Conservation (phyloP, 2,113 vertebrate species). For the Trematomus loennbergii region DNA sequence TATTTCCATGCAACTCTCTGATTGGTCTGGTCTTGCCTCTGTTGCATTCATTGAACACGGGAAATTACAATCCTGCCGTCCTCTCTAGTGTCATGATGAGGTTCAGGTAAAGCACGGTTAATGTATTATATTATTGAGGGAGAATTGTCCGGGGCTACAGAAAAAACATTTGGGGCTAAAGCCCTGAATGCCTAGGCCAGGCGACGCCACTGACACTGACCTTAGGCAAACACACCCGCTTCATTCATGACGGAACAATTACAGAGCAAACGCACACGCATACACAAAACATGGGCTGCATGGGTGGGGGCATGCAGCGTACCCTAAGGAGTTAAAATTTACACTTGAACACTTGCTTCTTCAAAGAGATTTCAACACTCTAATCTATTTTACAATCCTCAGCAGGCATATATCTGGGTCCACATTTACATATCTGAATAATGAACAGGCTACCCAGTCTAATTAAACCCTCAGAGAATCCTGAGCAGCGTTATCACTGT, state of each 20-base stretch:
- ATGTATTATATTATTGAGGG: no score
- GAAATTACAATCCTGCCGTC: no score
- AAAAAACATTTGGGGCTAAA: no score
- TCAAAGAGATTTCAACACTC: slow-evolving; percentile 59
- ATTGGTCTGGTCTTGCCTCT: no score
- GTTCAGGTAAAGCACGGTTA: no score
- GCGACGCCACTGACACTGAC: slow-evolving; percentile 21
- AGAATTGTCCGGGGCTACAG: no score
- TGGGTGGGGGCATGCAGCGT: slow-evolving; percentile 20
- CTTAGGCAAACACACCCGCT: slow-evolving; percentile 47
- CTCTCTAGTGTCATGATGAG: no score
- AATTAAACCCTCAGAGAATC: slow-evolving; percentile 57
- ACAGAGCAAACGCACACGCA: background rate
- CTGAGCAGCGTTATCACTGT: slow-evolving; percentile 5
- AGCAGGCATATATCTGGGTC: slow-evolving; percentile 51
- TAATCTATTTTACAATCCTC: slow-evolving; percentile 55
- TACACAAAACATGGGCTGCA: slow-evolving; percentile 7
- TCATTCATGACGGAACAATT: slow-evolving; percentile 47
- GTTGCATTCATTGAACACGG: no score
- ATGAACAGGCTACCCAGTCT: slow-evolving; percentile 49
- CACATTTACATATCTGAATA: slow-evolving; percentile 71
- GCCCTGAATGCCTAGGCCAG: no score
- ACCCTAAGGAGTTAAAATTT: slow-evolving; percentile 64
- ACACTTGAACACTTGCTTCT: slow-evolving; percentile 41
- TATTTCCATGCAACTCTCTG: no score